Base-by-base conservation (phyloP, 2,113 vertebrate genomes). In the Coptodon bakossiorum region DNA sequence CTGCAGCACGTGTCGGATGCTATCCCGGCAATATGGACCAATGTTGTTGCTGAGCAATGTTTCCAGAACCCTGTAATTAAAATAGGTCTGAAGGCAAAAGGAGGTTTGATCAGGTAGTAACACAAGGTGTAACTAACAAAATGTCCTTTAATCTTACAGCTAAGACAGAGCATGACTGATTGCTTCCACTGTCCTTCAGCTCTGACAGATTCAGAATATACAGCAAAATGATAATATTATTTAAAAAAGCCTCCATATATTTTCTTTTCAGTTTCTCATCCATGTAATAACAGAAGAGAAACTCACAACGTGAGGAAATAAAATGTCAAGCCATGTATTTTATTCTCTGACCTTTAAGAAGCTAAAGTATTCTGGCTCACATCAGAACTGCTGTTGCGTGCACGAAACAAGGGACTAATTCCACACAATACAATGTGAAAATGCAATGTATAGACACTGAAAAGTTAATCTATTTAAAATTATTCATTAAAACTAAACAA, bases 341-440 rank as follows among this genome's bases (percentile, higher is more conserved):
- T 59, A 82, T 81, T 84, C 80, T 54, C 76, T 88, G 89, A 93
- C 79, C 88, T 91, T 91, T 89, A 43, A 80, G 38, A 82, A 56
- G 38, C 80, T 82, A 78, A 88, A 86, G 45, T 71, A 19, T 19
- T 86, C 48, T 31, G 40, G 22, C 34, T 52, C 13, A 40, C 45
- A 4, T 29, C 38, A 82, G 22, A 59, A 36, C 5, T n/a, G 31
- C 68, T 27, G 50, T 24, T 3, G 3, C 13, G 3, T 22, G n/a
- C 3, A 4, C 54, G 5, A 78, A 7, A 84, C 52, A 34, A 11
- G 36, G 85, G n/a, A 11, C 1, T 48, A 40, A 86, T 4, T 66
- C 80, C 22, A 80, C 50, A 50, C 8, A 31, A 56, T 56, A 17
- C 71, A 81, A 68, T 57, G 38, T 19, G 24, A 83, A 56, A 50